These are phyloP conservation scores for Condylura cristata DNA, from an alignment of 2,113 vertebrate species.

Conservation along the genomic window DNA sequence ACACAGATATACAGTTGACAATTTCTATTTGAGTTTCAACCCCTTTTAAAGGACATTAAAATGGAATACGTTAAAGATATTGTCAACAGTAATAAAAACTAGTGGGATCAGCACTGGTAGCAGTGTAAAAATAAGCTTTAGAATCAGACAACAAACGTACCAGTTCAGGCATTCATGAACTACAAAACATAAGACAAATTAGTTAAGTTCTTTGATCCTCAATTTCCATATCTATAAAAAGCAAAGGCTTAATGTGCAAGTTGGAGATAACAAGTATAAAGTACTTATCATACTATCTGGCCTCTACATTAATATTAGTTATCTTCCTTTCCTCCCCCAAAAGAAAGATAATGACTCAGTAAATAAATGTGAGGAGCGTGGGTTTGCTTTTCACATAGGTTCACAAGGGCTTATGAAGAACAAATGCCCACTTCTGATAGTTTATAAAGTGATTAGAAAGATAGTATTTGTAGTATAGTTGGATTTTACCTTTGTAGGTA, in stretches of 20 bases:
- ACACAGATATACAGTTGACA: background rate
- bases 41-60: conserved; percentile 5
- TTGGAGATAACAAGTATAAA: background rate
- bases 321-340: background rate
- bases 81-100: background rate
- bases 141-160: background rate
- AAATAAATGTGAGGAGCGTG: conserved; percentile 2
- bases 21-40: background rate
- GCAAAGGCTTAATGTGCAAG: background rate
- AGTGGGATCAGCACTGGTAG: background rate
- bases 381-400: background rate
- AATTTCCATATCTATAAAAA: background rate
- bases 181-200: background rate
- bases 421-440: background rate
- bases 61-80: background rate
- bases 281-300: background rate
- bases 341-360: background rate
- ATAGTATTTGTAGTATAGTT: conserved; percentile 12
- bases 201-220: background rate
- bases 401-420: background rate
- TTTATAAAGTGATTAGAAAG: conserved; percentile 38
- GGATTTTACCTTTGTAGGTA: conserved; percentile 88
- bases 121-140: background rate
- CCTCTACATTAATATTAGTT: background rate
- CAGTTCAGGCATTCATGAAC: background rate